Evolutionary conservation across 1,140 invertebrate species (phyloP), one percentile per base, ranked within the genome.

Genomic region (Heliconius hermathena): DNA sequence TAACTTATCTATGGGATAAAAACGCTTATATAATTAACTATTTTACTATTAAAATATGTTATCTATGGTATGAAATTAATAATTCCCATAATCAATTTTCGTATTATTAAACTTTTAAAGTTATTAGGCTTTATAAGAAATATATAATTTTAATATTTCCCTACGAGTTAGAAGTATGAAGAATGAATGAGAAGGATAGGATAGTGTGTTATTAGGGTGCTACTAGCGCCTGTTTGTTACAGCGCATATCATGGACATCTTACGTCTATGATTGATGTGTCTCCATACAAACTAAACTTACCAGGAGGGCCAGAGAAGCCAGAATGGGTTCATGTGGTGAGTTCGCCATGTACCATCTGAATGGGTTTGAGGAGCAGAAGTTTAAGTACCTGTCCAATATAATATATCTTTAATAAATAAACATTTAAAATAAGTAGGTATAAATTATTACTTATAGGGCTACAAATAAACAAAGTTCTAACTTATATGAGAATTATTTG

Each of bases 181-280:
- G 76, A 52, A 71, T 77, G 76, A 74, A 79, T 79, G 54, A 9
- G 52, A 66, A 73, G 49, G 73, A 73, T 81, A 81, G 80, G 80
- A 66, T 8, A 73, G 79, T 79, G 70, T 71, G 52, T 82, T 91
- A 85, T 88, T 90, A 87, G 91, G 92, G 93, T 94, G 91, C 89
- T 94, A 87, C 90, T 94, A 94, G 92, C 91, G 84, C 91, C 89
- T 92, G 87, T 93, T 96, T 96, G 96, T 96, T 97, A 82, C 96
- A 99, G 99, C 95, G 99, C 99, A 72, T 99, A 99, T 96, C 99
- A 99, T 95, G 99, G 99, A 71, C 99, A 99, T 93, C 96, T 99
- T 88, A 97, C 97, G 60, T 97, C 98, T 71, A 96, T 98, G 89
- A 99, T 99, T 94, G 98, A 99, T 94, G 98, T 99, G 87, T 99